Base-by-base conservation (phyloP, 92 coral and sea anemone genomes). In the Porites cylindrica region DNA sequence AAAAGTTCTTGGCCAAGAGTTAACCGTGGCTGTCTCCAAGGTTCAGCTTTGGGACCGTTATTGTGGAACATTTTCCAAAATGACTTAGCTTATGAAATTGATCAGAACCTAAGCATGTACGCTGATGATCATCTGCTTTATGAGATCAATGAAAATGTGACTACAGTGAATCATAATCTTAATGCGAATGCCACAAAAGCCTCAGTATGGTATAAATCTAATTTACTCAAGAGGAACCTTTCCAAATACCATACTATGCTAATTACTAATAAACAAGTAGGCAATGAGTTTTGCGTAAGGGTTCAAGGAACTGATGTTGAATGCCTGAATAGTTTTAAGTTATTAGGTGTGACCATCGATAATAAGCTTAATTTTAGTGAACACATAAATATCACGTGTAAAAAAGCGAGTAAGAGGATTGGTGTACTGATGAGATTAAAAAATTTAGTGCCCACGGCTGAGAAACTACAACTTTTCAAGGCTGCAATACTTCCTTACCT, bases 161-260 rank as follows among this genome's bases (percentile, higher is more conserved):
- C n/a, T 10, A 63, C 17, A 6, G 67, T 63, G 17, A 63, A 63
- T 20, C 13, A n/a, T n/a, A n/a, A 63, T 63, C 67, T 63, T 63
- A 63, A 63, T 63, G 4, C n/a, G 5, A 79, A 71, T 60, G 83
- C 83, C 4, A 53, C 20, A 18, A 62, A n/a, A 21, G 83, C 83
- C 21, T 60, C 83, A 9, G 17, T 61, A 20, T 79, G 83, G 83
- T 79, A 79, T 64, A 72, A 79, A 56, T 54, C 64, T 47, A 79
- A 79, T 32, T 17, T 79, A 11, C 66, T 79, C 56, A 51, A 79
- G 72, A 58, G 83, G 21, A 78, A 78, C 16, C 66, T 78, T 8
- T 60, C 64, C 20, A 78, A 78, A 51, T 78, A 78, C 62, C 83
- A 78, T 38, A 78, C 83, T 26, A 78, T 78, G 83, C n/a, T 23